These are phyloP conservation scores for Drosophila limbata DNA, from an alignment of 2,888 invertebrate genomes.

Conservation along the genomic window DNA sequence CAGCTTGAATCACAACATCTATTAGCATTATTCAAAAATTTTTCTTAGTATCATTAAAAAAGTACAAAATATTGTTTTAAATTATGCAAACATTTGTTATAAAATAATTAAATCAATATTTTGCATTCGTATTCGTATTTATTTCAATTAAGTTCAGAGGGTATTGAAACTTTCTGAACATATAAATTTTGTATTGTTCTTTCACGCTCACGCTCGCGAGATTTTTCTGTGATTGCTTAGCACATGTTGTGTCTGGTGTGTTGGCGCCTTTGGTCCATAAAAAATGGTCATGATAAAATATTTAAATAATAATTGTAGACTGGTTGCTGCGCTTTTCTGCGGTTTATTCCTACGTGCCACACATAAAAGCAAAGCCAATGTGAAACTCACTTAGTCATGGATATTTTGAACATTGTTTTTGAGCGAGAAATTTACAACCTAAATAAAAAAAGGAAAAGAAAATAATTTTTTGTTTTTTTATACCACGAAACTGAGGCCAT, in stretches of 20 bases:
- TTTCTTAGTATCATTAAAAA: not conserved
- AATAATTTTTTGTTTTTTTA: not conserved
- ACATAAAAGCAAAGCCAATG: not conserved
- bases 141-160: not conserved
- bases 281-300: constrained; percentile 9
- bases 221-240: constrained; percentile 5
- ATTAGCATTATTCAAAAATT: not conserved
- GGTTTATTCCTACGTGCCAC: constrained; percentile 1
- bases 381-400: constrained; percentile 1
- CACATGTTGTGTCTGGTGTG: constrained; percentile 7
- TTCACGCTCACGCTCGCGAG: not conserved
- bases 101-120: not conserved
- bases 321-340: not conserved
- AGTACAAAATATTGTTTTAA: not conserved
- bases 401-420: not conserved
- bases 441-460: constrained; percentile 4
- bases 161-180: not conserved
- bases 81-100: not conserved
- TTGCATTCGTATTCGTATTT: not conserved
- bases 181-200: not conserved
- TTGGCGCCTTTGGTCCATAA: constrained; percentile 5
- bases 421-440: not conserved
- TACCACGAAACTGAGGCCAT: not conserved
- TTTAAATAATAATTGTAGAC: constrained; percentile 9
- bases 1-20: too few species aligned